Conservation (phyloP, 2,113 vertebrate genomes). For the Dicerorhinus sumatrensis region DNA sequence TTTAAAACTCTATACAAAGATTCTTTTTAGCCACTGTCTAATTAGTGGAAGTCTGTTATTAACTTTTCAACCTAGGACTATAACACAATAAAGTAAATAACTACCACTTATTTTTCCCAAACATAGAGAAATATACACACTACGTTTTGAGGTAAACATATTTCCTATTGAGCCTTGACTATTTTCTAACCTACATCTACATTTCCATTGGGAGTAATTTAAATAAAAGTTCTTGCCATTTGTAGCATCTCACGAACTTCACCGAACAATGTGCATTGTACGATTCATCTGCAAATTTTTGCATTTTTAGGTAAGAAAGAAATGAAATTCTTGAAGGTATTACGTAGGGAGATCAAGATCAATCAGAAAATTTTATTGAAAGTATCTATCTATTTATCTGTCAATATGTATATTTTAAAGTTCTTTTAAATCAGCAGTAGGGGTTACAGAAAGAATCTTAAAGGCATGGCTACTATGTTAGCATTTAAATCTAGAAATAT, state of each 20-base stretch:
- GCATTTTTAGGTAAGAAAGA: background rate
- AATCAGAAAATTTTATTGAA: background rate
- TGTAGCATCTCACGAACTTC: background rate
- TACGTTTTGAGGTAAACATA: background rate
- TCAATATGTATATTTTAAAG: background rate
- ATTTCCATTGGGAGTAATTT: background rate
- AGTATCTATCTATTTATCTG: background rate
- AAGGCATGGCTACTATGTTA: background rate
- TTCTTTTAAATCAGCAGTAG: slow-evolving; percentile 18
- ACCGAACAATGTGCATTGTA: background rate
- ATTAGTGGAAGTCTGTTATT: slow-evolving; percentile 25
- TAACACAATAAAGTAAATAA: slow-evolving; percentile 17
- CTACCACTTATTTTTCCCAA: background rate
- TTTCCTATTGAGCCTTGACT: background rate
- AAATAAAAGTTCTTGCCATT: background rate
- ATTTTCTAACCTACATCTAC: background rate
- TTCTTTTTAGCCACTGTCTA: slow-evolving; percentile 11
- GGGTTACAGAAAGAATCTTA: background rate
- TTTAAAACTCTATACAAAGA: slow-evolving; percentile 37
- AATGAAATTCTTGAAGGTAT: background rate
- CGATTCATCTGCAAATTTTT: background rate
- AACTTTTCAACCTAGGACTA: background rate
- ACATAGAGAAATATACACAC: background rate
- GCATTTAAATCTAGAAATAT: slow-evolving; percentile 32
- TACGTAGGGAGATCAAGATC: background rate